These are phyloP conservation scores for Anodontia alba DNA, from an alignment of 2,888 invertebrate genomes.

Conservation along the genomic window DNA sequence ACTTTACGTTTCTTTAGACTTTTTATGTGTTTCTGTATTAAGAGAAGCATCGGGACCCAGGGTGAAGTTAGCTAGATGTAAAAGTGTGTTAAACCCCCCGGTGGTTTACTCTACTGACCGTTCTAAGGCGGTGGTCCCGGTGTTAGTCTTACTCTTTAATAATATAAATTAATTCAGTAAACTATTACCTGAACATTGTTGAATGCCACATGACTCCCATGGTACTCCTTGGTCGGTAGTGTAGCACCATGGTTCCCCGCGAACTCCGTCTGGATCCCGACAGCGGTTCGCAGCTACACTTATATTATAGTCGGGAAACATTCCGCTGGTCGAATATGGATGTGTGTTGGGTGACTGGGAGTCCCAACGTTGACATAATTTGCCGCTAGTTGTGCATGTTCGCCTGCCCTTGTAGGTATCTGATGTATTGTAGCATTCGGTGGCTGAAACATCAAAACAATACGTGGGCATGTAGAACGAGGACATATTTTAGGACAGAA, in stretches of 20 bases:
- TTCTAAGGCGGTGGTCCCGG: too few species aligned
- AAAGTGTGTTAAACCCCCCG: too few species aligned
- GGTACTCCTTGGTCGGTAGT: slow-evolving; percentile 13
- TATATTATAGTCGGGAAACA: not conserved
- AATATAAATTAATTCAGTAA: too few species aligned
- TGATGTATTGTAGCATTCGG: not conserved
- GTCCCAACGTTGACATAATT: slow-evolving; percentile 28
- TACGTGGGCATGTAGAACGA: too few species aligned
- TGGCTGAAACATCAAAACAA: too few species aligned
- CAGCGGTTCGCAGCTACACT: slow-evolving; percentile 12
- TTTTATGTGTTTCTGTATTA: too few species aligned
- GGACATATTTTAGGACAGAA: too few species aligned
- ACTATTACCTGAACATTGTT: slow-evolving; percentile 35
- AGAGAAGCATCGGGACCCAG: too few species aligned
- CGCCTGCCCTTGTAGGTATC: slow-evolving; percentile 7
- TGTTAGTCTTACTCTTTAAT: too few species aligned
- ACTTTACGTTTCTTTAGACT: too few species aligned
- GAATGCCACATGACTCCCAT: slow-evolving; percentile 37
- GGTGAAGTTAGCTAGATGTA: too few species aligned
- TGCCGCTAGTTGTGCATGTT: slow-evolving; percentile 4
- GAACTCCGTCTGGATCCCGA: slow-evolving; percentile 14
- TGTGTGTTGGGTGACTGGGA: slow-evolving; percentile 8
- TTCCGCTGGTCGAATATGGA: not conserved
- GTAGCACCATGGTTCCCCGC: slow-evolving; percentile 42
- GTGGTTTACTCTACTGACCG: too few species aligned